Conservation (phyloP, 2,113 vertebrate species). For the Balaenoptera acutorostrata region DNA sequence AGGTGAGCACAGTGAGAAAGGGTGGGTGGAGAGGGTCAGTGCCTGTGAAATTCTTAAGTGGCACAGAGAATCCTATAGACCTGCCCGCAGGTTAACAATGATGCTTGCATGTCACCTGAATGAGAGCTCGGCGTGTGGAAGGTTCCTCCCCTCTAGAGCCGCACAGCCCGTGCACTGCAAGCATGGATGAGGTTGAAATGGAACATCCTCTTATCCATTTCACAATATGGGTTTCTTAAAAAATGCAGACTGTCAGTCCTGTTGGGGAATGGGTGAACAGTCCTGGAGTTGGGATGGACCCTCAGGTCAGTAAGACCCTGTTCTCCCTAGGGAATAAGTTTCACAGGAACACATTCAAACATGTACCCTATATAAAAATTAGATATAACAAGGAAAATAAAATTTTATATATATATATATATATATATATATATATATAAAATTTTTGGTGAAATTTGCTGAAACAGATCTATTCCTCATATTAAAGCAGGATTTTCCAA, state of each 20-base stretch:
- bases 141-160: not conserved
- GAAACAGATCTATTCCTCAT: not conserved
- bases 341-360: not conserved
- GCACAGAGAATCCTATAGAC: not conserved
- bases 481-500: not conserved
- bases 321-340: not conserved
- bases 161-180: rapidly evolving
- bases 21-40: not conserved
- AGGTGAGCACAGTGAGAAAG: rapidly evolving
- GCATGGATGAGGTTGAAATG: not conserved
- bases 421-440: too few species aligned
- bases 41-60: not conserved
- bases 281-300: not conserved
- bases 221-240: not conserved
- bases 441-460: not conserved
- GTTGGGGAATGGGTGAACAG: rapidly evolving
- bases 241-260: not conserved
- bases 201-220: not conserved
- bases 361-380: not conserved
- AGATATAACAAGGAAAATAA: not conserved
- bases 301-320: not conserved
- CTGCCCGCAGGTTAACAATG: too few species aligned
- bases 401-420: too few species aligned
- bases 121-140: not conserved
- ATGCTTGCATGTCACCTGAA: rapidly evolving